These are phyloP conservation scores for Microcebus lehilahytsara DNA, from an alignment of 2,113 vertebrate species.

Conservation along the genomic window DNA sequence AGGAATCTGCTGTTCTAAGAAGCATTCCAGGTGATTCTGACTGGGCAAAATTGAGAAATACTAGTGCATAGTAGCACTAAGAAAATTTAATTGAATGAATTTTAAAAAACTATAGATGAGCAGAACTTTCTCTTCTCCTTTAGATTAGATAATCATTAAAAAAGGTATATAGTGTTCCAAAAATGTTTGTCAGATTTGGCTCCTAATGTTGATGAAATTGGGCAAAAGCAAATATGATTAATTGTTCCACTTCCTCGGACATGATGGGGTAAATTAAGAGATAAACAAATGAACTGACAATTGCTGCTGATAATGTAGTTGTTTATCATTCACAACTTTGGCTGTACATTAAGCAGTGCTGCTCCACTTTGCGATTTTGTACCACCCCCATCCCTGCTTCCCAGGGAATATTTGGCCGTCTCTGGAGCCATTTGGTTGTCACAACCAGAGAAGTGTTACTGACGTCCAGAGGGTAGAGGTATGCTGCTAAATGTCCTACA, in stretches of 20 bases:
- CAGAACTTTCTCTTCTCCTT: not conserved
- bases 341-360: not conserved
- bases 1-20: not conserved
- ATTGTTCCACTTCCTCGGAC: not conserved
- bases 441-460: not conserved
- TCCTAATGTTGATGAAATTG: not conserved
- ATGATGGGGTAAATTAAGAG: not conserved
- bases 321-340: not conserved
- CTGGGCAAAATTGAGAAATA: not conserved
- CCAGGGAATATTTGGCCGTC: not conserved
- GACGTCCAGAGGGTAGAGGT: not conserved
- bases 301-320: not conserved
- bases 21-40: not conserved
- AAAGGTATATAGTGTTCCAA: not conserved
- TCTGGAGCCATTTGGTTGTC: not conserved
- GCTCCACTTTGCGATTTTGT: not conserved
- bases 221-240: not conserved
- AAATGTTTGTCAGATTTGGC: not conserved
- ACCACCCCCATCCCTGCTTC: no score
- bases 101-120: not conserved
- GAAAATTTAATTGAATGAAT: conserved; percentile 7
- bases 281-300: not conserved
- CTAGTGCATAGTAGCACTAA: not conserved
- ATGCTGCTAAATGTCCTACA: not conserved
- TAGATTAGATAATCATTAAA: not conserved